Conservation (phyloP, 2,888 invertebrate genomes). For the Phragmatobia fuliginosa region DNA sequence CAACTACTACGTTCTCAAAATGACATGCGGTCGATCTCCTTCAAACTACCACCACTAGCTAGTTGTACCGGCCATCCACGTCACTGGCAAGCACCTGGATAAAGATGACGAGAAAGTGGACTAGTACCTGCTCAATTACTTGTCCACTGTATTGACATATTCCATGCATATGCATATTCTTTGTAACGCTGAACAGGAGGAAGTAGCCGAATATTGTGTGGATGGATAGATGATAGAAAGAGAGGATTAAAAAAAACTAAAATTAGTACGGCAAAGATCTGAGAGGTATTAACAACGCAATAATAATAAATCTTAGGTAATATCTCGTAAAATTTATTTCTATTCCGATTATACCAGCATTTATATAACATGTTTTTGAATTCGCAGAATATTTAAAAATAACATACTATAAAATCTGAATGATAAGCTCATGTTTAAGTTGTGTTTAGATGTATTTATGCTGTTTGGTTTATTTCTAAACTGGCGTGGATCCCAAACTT, state of each 20-base stretch:
- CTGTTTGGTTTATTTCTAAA: not conserved
- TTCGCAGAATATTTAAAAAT: conserved; percentile 38
- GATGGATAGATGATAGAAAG: conserved; percentile 16
- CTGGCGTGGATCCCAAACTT: no score
- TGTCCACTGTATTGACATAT: no score
- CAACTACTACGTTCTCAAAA: no score
- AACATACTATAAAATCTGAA: not conserved
- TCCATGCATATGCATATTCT: no score
- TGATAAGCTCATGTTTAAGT: not conserved
- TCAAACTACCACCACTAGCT: no score
- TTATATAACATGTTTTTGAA: conserved; percentile 41
- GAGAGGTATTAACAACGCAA: conserved; percentile 33
- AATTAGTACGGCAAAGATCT: conserved; percentile 34
- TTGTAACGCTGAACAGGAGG: no score
- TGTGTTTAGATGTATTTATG: not conserved
- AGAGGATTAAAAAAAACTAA: conserved; percentile 27
- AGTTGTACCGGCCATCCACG: no score
- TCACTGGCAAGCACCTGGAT: no score
- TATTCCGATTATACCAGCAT: conserved; percentile 33
- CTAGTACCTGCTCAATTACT: no score
- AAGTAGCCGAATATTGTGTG: no score
- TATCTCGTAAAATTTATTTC: conserved; percentile 45
- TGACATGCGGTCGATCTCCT: no score
- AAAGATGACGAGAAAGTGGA: no score
- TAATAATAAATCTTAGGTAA: conserved; percentile 50